phyloP scores from a whole-genome alignment of 2,113 vertebrate genomes.

The Lamprologus tigripictilis region DNA sequence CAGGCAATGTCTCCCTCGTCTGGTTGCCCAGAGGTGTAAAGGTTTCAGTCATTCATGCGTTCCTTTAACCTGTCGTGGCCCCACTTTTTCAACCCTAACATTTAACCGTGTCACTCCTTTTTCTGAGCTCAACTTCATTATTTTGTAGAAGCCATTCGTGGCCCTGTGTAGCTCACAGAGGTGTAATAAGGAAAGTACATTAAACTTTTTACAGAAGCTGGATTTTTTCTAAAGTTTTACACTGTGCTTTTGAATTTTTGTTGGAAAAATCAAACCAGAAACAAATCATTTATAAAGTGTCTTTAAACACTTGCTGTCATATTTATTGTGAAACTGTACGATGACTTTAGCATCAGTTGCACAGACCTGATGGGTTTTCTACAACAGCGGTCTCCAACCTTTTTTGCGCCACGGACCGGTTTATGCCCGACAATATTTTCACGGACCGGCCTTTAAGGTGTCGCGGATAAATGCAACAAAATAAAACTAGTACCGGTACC shows the following conservation, averaged over 20 bases:
- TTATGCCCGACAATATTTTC: too few species aligned
- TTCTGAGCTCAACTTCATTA: not conserved
- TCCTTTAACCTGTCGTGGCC: not conserved
- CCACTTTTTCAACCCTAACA: not conserved
- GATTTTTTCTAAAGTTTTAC: rapidly evolving
- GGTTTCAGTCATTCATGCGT: not conserved
- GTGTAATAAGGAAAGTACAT: not conserved
- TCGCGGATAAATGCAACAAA: too few species aligned
- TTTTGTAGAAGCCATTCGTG: rapidly evolving
- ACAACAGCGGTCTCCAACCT: too few species aligned
- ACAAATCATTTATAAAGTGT: not conserved
- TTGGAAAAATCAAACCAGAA: not conserved
- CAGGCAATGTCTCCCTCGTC: slow-evolving; percentile 49
- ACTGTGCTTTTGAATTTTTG: not conserved
- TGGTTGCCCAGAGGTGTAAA: not conserved
- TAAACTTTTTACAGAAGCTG: not conserved
- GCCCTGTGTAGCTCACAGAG: not conserved
- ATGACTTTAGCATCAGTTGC: not conserved
- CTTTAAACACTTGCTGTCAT: not conserved
- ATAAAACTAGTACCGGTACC: rapidly evolving
- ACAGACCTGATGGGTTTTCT: rapidly evolving
- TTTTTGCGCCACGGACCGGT: too few species aligned
- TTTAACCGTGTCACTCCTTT: rapidly evolving
- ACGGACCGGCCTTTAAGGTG: rapidly evolving
- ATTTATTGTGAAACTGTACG: not conserved